A percentile compares a stretch with the other conserved stretches of the same genome.
Evolutionary conservation across 2,113 vertebrate genomes (phyloP).

Genomic region (Hemiscyllium ocellatum): DNA sequence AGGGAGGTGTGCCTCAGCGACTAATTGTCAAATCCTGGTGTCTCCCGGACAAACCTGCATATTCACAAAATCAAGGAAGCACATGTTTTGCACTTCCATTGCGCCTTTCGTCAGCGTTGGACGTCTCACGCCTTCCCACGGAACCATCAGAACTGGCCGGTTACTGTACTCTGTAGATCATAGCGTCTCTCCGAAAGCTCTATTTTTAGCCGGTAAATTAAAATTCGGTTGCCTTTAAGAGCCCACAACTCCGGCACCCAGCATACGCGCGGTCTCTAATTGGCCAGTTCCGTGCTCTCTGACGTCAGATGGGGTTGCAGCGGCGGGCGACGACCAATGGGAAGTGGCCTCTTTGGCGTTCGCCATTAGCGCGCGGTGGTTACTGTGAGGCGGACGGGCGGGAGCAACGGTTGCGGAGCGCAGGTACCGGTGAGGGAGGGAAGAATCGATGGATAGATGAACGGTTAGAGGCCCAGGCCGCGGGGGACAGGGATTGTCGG

Average conservation of each 20-base stretch:
- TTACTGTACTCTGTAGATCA: background rate
- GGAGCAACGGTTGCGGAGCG: background rate
- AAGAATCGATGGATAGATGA: too few relatives aligned
- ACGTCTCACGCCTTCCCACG: background rate
- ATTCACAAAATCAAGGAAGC: background rate
- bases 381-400: background rate
- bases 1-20: background rate
- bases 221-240: background rate
- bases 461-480: background rate
- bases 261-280: background rate
- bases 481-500: background rate
- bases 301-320: background rate
- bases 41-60: background rate
- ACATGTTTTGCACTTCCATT: background rate
- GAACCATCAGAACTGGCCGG: too few relatives aligned
- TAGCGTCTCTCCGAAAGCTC: background rate
- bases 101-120: background rate
- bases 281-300: background rate
- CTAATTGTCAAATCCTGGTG: background rate
- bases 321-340: background rate
- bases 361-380: slow-evolving; percentile 22
- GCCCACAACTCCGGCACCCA: too few relatives aligned
- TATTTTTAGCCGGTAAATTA: background rate
- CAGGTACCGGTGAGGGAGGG: background rate
- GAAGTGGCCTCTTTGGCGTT: background rate